Conservation (phyloP, 2,797 vertebrate genomes). For the Botia kubotai region DNA sequence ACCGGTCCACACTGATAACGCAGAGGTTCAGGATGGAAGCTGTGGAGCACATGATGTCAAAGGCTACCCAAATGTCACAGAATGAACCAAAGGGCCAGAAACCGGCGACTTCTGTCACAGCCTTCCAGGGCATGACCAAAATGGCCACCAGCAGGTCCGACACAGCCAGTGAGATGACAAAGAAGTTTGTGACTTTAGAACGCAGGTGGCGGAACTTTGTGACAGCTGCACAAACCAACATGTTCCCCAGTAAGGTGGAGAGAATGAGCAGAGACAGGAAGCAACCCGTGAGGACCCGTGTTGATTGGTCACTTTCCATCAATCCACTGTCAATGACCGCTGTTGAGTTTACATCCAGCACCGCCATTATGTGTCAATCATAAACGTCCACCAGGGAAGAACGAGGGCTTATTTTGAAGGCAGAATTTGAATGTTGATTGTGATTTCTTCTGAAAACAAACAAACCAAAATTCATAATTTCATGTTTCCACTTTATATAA, state of each 20-base stretch:
- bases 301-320: constrained; percentile 85
- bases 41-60: constrained; percentile 99
- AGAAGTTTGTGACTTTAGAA: constrained; percentile 98
- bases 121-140: constrained; percentile 99
- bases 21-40: constrained; percentile 98
- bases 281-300: constrained; percentile 90
- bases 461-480: not conserved
- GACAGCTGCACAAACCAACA: constrained; percentile 91
- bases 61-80: constrained; percentile 98
- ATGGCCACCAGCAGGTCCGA: constrained; percentile 96
- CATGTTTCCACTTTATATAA: not conserved
- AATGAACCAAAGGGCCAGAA: constrained; percentile 99
- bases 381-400: constrained; percentile 24
- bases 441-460: not conserved
- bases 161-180: constrained; percentile 96
- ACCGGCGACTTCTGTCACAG: constrained; percentile 90
- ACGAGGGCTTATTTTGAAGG: not conserved
- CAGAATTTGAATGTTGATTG: not conserved
- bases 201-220: constrained; percentile 94
- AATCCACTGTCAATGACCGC: constrained; percentile 82
- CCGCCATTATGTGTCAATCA: constrained; percentile 58
- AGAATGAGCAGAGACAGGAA: constrained; percentile 95
- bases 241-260: constrained; percentile 94
- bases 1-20: constrained; percentile 96
- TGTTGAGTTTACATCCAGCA: constrained; percentile 90